These are phyloP conservation scores for Oligia fasciuncula DNA, from an alignment of 2,888 invertebrate species.

Conservation along the genomic window DNA sequence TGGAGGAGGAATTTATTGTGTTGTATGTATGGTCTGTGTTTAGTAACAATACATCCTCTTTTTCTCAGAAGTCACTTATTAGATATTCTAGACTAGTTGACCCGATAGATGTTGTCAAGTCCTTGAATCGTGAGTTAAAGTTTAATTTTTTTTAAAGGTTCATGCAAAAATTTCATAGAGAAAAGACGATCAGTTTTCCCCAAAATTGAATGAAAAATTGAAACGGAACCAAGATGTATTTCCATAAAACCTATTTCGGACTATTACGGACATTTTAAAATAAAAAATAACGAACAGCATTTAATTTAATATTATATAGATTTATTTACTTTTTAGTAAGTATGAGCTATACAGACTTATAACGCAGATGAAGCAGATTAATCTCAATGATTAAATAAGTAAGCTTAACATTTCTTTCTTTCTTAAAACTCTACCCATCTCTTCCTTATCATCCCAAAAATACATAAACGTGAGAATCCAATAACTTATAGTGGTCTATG, in stretches of 20 bases:
- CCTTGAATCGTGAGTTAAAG: neutral
- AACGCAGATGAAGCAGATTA: neutral
- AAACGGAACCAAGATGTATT: too few relatives aligned
- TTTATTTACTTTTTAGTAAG: neutral
- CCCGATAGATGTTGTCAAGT: too few relatives aligned
- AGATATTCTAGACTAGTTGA: neutral
- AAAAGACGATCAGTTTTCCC: neutral
- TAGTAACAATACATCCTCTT: neutral
- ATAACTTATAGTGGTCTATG: neutral
- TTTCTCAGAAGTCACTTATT: neutral
- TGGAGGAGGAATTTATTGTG: constrained; percentile 37
- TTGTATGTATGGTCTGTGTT: constrained; percentile 1
- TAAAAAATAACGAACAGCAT: neutral
- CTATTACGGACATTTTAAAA: neutral
- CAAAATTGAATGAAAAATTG: neutral
- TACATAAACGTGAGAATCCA: constrained; percentile 26
- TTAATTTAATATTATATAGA: neutral
- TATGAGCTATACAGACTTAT: neutral
- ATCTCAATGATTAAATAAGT: neutral
- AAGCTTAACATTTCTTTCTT: neutral
- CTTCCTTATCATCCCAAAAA: neutral
- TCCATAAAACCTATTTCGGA: neutral
- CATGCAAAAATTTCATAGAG: neutral
- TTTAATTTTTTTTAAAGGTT: neutral
- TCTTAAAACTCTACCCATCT: neutral